These are phyloP conservation scores for Phrynosoma blainvillii DNA, from an alignment of 2,113 vertebrate genomes.

Conservation along the genomic window DNA sequence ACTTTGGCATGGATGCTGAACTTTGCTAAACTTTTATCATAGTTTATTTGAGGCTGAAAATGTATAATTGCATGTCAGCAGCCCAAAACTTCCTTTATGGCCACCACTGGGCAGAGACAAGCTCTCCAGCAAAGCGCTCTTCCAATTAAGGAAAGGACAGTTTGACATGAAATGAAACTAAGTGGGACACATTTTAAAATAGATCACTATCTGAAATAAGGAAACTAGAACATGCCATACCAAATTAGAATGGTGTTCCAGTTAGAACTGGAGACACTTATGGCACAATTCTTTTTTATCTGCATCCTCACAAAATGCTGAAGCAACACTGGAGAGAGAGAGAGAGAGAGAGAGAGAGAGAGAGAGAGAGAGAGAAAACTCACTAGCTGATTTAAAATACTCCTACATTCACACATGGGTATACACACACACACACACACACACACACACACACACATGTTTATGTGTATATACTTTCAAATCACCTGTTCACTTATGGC, in stretches of 20 bases:
- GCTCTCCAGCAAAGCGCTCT: not conserved
- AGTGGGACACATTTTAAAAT: conserved; percentile 27
- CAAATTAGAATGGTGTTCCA: not conserved
- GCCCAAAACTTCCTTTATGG: not conserved
- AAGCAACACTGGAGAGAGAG: not conserved
- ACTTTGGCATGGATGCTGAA: not conserved
- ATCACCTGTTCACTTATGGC: no score
- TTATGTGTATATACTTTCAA: no score
- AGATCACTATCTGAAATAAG: not conserved
- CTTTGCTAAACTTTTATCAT: not conserved
- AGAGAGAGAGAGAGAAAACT: not conserved
- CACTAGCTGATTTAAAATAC: not conserved
- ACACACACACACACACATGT: no score
- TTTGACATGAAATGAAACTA: not conserved
- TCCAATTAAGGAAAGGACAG: not conserved
- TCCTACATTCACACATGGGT: no score
- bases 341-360: no score
- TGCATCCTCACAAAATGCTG: not conserved
- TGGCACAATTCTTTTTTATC: not conserved
- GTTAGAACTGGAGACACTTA: not conserved
- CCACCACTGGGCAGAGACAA: not conserved
- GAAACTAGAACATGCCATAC: not conserved
- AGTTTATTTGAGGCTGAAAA: conserved; percentile 9
- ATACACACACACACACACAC: no score
- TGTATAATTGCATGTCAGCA: not conserved